Evolutionary conservation across 1,140 invertebrate species (phyloP), one percentile per base, ranked within the genome.

Genomic region (Drosophila repletoides): DNA sequence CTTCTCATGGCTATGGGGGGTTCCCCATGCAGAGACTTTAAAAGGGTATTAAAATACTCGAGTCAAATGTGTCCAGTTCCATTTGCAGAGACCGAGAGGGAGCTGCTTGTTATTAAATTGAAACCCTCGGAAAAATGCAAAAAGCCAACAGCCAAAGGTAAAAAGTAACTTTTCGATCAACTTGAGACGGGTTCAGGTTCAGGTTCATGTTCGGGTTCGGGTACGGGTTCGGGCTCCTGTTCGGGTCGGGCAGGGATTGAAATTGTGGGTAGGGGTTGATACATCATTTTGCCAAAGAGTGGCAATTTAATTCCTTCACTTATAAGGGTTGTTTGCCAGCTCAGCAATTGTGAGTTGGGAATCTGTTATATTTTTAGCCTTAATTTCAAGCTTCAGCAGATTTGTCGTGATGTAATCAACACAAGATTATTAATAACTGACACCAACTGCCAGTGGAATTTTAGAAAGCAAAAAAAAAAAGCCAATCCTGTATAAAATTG

Each of bases 101-200:
- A 26, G 21, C 17, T 38, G 46, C 56, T 64, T 31, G 51, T 51
- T 64, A 69, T 69, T 64, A 69, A 69, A 64, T 51, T 64, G 60
- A 69, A 64, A 64, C 59, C 66, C 59, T 49, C 56, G 53, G 56
- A 43, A 67, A 67, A 63, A 68, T 59, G 76, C 28, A 45, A 76
- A 61, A 66, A 36, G 63, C n/a, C 28, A 48, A 69, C 49, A 59
- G 48, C 38, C 21, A 40, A 48, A 61, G 56, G 21, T 66, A 29
- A 76, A 69, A 73, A 60, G 70, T 71, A 64, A 72, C 80, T 84
- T 84, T 84, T 84, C 79, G 77, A 84, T 84, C 79, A 84, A 86
- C 43, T 79, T 86, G 79, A 84, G 71, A 52, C 60, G 71, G 79
- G 80, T 79, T 74, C 55, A 12, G 12, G 51, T 29, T 19, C 58